A percentile compares a stretch with the other conserved stretches of the same genome.
These are phyloP conservation scores for Pleuronectes platessa DNA, from an alignment of 2,113 vertebrate species.

Conservation along the genomic window DNA sequence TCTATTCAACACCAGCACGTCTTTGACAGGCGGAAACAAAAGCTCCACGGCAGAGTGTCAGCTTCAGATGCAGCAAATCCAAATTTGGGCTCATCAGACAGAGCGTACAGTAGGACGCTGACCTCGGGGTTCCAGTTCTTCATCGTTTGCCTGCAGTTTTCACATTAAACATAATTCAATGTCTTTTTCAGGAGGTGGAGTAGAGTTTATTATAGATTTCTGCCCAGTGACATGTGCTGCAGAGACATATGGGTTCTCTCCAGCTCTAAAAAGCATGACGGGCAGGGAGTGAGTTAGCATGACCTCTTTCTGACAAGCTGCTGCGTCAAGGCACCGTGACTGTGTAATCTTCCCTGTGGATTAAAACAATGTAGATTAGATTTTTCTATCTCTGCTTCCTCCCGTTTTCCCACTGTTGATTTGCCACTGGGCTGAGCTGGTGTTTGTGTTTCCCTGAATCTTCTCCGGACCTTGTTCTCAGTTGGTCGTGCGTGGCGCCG, in stretches of 20 bases:
- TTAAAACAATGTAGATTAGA: slow-evolving; percentile 74
- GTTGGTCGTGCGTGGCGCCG: slow-evolving; percentile 2
- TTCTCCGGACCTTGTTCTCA: slow-evolving; percentile 50
- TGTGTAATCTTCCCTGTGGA: slow-evolving; percentile 68
- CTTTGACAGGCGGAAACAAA: slow-evolving; percentile 68
- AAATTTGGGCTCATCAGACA: slow-evolving; percentile 41
- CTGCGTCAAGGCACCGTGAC: slow-evolving; percentile 67
- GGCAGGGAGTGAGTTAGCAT: slow-evolving; percentile 72
- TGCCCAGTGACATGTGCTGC: slow-evolving; percentile 42
- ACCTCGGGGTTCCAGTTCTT: slow-evolving; percentile 33
- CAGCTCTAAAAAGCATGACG: slow-evolving; percentile 71
- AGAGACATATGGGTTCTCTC: slow-evolving; percentile 75
- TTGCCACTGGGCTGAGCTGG: slow-evolving; percentile 19
- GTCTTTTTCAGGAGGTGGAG: slow-evolving; percentile 1
- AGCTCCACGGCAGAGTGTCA: slow-evolving; percentile 61
- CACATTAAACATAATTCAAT: slow-evolving; percentile 29
- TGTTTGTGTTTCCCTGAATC: slow-evolving; percentile 30
- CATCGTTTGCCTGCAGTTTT: not conserved
- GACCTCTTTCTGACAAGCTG: slow-evolving; percentile 72
- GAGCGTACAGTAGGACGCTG: slow-evolving; percentile 48
- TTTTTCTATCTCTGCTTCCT: slow-evolving; percentile 25
- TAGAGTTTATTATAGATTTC: slow-evolving; percentile 31
- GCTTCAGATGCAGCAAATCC: slow-evolving; percentile 67
- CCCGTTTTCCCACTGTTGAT: slow-evolving; percentile 16
- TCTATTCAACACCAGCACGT: slow-evolving; percentile 57